Conservation (phyloP, 1,140 invertebrate genomes). For the Hylaeus anthracinus region DNA sequence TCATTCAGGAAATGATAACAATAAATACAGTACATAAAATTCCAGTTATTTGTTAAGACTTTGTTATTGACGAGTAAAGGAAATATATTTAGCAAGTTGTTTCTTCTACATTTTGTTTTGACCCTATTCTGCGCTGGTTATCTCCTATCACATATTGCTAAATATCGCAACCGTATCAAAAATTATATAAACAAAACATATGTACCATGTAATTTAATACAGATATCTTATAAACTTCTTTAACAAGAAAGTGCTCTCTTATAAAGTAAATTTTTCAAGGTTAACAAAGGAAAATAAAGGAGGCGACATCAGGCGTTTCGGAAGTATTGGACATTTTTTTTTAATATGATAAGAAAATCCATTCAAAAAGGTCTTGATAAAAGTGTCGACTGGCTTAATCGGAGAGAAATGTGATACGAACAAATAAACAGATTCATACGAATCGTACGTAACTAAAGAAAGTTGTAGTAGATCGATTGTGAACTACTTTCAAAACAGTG, state of each 20-base stretch:
- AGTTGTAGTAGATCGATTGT: background rate
- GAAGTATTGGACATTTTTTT: background rate
- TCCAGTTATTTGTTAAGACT: too few species aligned
- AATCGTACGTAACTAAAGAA: constrained; percentile 6
- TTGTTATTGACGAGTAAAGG: background rate
- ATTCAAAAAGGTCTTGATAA: constrained; percentile 17
- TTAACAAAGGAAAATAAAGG: background rate
- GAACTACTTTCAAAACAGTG: constrained; percentile 20
- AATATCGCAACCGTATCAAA: background rate
- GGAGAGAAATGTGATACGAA: constrained; percentile 6
- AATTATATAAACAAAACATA: background rate
- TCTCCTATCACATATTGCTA: background rate
- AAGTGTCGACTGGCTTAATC: background rate
- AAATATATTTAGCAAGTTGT: background rate
- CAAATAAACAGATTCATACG: background rate
- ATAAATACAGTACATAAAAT: background rate
- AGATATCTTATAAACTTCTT: background rate
- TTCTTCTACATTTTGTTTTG: background rate
- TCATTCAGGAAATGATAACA: background rate
- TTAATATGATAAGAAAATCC: background rate
- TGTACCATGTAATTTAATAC: background rate
- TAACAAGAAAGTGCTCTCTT: too few species aligned
- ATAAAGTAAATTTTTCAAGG: too few species aligned
- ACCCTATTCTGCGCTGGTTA: background rate
- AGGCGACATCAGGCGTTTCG: background rate